Percentiles rank a stretch among this genome's conserved stretches.
Conservation (phyloP, 2,888 invertebrate genomes). For the Conops quadrifasciatus region DNA sequence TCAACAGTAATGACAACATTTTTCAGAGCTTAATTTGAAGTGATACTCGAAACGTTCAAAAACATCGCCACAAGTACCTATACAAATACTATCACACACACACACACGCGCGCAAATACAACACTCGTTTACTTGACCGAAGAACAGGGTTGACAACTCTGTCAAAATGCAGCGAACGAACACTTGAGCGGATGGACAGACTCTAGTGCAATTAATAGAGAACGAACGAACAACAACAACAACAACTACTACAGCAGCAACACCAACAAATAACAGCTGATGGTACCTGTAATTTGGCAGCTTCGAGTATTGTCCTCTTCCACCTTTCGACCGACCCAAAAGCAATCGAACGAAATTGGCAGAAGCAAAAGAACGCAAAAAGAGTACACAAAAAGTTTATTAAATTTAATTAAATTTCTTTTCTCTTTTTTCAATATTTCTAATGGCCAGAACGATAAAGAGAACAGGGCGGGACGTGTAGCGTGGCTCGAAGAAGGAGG, state of each 20-base stretch:
- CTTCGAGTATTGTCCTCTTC: conserved; percentile 15
- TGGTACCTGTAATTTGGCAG: conserved; percentile 23
- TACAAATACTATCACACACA: conserved; percentile 14
- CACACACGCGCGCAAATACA: background rate
- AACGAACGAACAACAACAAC: background rate
- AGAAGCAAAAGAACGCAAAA: background rate
- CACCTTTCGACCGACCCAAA: background rate
- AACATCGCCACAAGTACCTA: conserved; percentile 9
- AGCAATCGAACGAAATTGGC: conserved; percentile 14
- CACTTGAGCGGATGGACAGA: background rate
- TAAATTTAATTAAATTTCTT: conserved; percentile 13
- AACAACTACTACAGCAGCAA: conserved; percentile 7
- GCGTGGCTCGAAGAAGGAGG: background rate
- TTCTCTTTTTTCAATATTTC: background rate
- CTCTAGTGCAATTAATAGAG: conserved; percentile 22
- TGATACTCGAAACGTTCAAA: conserved; percentile 34
- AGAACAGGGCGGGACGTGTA: background rate
- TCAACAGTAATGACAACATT: conserved; percentile 14
- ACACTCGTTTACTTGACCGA: background rate
- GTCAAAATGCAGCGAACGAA: conserved; percentile 11
- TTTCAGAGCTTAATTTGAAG: conserved; percentile 32
- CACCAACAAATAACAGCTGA: background rate
- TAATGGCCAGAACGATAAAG: background rate
- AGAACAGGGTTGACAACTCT: background rate
- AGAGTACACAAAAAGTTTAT: background rate